A percentile compares a stretch with the other conserved stretches of the same genome.
phyloP scores from a whole-genome alignment of 2,888 invertebrate species.

The Parnassius smintheus region DNA sequence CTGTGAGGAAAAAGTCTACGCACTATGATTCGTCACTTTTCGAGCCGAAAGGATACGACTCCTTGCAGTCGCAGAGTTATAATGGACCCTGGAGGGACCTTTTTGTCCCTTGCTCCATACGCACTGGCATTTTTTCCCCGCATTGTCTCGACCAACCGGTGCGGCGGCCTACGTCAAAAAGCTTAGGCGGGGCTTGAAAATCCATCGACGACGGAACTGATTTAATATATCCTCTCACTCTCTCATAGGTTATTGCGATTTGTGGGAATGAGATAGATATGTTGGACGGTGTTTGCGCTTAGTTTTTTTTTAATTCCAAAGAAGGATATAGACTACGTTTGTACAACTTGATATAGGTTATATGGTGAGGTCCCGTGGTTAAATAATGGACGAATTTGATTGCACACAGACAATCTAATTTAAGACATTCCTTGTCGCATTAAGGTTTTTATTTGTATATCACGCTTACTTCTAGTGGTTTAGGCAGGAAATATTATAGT shows the following conservation, averaged over 20 bases:
- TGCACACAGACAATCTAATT: background rate
- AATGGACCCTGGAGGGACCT: slow-evolving; percentile 61
- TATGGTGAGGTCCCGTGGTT: slow-evolving; percentile 11
- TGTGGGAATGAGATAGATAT: background rate
- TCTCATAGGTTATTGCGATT: slow-evolving; percentile 7
- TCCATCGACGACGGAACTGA: background rate
- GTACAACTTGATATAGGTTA: slow-evolving; percentile 29
- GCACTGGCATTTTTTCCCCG: slow-evolving; percentile 56
- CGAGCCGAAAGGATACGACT: slow-evolving; percentile 54
- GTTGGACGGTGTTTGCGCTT: slow-evolving; percentile 35
- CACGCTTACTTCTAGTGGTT: background rate
- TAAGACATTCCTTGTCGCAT: background rate
- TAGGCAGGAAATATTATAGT: background rate
- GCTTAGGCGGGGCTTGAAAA: slow-evolving; percentile 53
- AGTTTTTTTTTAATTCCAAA: slow-evolving; percentile 43
- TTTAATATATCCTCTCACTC: slow-evolving; percentile 40
- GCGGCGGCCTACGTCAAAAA: slow-evolving; percentile 48
- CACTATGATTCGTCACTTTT: slow-evolving; percentile 61
- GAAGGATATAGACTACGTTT: slow-evolving; percentile 35
- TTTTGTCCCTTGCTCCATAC: slow-evolving; percentile 63
- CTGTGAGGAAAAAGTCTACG: slow-evolving; percentile 22
- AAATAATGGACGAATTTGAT: slow-evolving; percentile 15
- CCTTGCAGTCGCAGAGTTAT: slow-evolving; percentile 54
- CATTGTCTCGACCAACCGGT: slow-evolving; percentile 64
- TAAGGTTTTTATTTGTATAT: slow-evolving; percentile 8